Percentiles rank a stretch among this genome's conserved stretches.
phyloP scores from a whole-genome alignment of 2,113 vertebrate species.

The Hypomesus transpacificus region DNA sequence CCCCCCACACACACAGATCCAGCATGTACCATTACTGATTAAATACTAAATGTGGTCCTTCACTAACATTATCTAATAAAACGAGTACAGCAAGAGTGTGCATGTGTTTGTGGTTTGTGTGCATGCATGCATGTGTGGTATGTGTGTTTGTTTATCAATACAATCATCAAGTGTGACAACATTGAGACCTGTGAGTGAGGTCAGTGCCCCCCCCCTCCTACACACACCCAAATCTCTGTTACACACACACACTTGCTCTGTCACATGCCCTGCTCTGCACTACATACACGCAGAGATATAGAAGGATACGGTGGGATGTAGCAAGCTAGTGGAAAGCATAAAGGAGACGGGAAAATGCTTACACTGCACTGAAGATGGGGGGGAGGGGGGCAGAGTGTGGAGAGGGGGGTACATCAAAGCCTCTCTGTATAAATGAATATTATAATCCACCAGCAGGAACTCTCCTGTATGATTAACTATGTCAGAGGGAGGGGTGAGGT shows the following conservation, averaged over 20 bases:
- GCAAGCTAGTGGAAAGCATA: constrained; percentile 46
- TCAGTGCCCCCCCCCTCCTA: not conserved
- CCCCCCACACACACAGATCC: constrained; percentile 17
- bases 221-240: no score
- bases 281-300: constrained; percentile 21
- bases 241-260: constrained; percentile 31
- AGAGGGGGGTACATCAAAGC: constrained; percentile 64
- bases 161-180: no score
- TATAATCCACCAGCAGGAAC: constrained; percentile 67
- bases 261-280: constrained; percentile 1
- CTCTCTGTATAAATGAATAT: constrained; percentile 71
- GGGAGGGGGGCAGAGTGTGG: not conserved
- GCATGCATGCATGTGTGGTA: not conserved
- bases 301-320: constrained; percentile 63
- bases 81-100: not conserved
- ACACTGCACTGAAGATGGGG: constrained; percentile 58
- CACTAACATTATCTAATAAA: not conserved
- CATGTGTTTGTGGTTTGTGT: not conserved
- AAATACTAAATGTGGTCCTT: not conserved
- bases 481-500: constrained; percentile 56
- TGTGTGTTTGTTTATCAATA: not conserved
- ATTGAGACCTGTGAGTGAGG: no score
- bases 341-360: constrained; percentile 71
- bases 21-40: not conserved
- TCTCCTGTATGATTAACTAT: constrained; percentile 68